Percentiles rank a stretch among this genome's conserved stretches.
Evolutionary conservation across 2,113 vertebrate species (phyloP).

Genomic region (Melospiza melodia): DNA sequence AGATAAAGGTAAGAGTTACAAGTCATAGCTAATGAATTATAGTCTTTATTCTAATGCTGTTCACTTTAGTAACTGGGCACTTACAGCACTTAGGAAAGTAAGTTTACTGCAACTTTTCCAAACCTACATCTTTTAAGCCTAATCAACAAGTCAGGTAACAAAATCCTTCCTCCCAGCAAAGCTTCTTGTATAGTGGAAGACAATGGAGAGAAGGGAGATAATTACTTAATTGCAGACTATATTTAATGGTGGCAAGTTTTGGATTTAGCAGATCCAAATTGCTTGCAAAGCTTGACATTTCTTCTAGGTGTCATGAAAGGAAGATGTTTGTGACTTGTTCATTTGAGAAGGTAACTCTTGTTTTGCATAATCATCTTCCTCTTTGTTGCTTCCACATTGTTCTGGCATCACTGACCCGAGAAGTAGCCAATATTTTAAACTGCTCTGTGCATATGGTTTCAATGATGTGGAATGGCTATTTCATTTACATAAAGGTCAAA

Average conservation of each 20-base stretch:
- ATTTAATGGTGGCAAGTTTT: neutral
- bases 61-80: neutral
- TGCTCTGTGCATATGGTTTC: neutral
- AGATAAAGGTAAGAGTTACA: neutral
- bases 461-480: neutral
- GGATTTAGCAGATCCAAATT: neutral
- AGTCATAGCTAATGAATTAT: neutral
- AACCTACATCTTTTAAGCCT: neutral
- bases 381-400: neutral
- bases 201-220: neutral
- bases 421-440: neutral
- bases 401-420: neutral
- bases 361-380: conserved; percentile 15
- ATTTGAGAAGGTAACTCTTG: neutral
- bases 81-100: neutral
- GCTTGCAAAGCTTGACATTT: neutral
- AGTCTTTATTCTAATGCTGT: neutral
- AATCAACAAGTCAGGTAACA: neutral
- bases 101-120: neutral
- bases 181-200: neutral
- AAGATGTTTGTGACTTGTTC: neutral
- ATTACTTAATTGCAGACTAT: neutral
- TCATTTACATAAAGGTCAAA: conserved; percentile 28
- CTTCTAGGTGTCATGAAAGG: neutral
- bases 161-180: neutral